Percentiles rank a stretch among this genome's conserved stretches.
These are phyloP conservation scores for Muntiacus reevesi DNA, from an alignment of 2,113 vertebrate genomes.

Conservation along the genomic window DNA sequence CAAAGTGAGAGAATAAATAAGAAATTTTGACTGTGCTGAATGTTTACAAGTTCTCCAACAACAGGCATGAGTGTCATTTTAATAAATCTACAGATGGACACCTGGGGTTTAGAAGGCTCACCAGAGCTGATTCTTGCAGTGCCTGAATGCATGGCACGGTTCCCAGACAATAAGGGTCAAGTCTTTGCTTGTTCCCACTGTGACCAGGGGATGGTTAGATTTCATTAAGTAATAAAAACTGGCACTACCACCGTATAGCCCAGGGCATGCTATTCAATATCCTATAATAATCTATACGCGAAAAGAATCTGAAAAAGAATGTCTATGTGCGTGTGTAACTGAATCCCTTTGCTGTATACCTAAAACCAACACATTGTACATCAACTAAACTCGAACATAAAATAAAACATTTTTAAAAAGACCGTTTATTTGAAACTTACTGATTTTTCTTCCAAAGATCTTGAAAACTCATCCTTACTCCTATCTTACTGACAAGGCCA, in stretches of 20 bases:
- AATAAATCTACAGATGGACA: background rate
- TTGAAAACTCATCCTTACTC: background rate
- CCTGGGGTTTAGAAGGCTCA: background rate
- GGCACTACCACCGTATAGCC: background rate
- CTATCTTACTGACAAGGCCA: background rate
- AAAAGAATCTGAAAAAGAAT: background rate
- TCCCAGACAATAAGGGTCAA: background rate
- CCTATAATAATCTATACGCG: background rate
- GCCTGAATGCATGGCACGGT: rapidly evolving
- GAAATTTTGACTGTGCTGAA: background rate
- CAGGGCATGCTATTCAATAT: background rate
- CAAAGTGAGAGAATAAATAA: background rate
- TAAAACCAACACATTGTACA: background rate
- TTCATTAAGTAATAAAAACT: background rate
- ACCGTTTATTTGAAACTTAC: background rate
- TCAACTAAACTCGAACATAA: background rate
- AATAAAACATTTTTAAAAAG: background rate
- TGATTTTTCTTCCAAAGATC: background rate
- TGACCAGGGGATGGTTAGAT: background rate
- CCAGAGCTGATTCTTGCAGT: background rate
- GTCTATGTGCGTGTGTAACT: background rate
- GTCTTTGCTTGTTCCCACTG: background rate
- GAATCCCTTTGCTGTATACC: background rate
- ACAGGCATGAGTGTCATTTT: background rate
- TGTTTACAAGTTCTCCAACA: constrained; percentile 21